These are phyloP conservation scores for Phalacrocorax pelagicus DNA, from an alignment of 2,113 vertebrate genomes.

Conservation along the genomic window DNA sequence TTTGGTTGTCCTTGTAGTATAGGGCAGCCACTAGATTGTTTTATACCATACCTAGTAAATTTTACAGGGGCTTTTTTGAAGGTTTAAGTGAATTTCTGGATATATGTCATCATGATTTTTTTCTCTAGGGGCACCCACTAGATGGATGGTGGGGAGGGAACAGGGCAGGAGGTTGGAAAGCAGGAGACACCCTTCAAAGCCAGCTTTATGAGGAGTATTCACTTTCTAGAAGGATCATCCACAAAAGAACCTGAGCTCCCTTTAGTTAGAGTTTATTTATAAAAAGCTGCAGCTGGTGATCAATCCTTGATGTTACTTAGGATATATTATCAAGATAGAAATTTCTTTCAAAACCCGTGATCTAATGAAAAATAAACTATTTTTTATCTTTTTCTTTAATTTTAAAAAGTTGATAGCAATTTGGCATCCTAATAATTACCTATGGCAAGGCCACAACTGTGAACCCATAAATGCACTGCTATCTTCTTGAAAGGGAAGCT, in stretches of 20 bases:
- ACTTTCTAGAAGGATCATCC: neutral
- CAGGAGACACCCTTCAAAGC: neutral
- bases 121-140: neutral
- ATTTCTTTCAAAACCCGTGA: neutral
- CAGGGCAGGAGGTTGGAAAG: neutral
- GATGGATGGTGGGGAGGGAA: neutral
- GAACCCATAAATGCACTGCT: neutral
- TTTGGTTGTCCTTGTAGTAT: neutral
- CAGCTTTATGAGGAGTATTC: neutral
- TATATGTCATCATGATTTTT: neutral
- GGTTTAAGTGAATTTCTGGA: neutral
- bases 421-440: slow-evolving; percentile 5
- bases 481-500: neutral
- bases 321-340: neutral
- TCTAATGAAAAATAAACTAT: neutral
- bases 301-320: neutral
- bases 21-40: neutral
- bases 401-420: neutral
- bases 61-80: neutral
- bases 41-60: neutral
- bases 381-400: neutral
- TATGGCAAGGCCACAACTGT: neutral
- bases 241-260: neutral
- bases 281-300: neutral
- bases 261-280: neutral